A percentile compares a stretch with the other conserved stretches of the same genome.
Conservation (phyloP, 2,113 vertebrate species). For the Cyanoderma ruficeps region DNA sequence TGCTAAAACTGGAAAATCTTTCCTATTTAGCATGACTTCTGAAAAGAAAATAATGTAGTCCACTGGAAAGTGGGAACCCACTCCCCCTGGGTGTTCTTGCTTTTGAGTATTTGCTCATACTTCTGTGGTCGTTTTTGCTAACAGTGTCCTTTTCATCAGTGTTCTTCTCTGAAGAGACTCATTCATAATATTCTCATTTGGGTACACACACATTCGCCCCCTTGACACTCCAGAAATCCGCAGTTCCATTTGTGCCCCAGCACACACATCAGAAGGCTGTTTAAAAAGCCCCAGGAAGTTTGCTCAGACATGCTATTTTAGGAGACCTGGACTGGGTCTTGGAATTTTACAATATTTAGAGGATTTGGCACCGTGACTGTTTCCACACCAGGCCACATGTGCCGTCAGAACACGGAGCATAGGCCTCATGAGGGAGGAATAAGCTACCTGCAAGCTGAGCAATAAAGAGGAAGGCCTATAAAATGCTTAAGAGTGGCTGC, state of each 20-base stretch:
- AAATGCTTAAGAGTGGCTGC: not conserved
- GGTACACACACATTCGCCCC: constrained; percentile 1
- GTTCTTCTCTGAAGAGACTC: constrained; percentile 63
- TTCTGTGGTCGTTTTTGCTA: constrained; percentile 25
- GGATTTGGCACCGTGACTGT: constrained; percentile 19
- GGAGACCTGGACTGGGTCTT: constrained; percentile 52
- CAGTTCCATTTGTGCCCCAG: constrained; percentile 14
- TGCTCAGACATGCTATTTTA: constrained; percentile 71
- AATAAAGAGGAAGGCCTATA: not conserved
- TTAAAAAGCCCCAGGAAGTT: constrained; percentile 70
- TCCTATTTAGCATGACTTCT: constrained; percentile 14
- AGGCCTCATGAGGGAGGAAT: not conserved
- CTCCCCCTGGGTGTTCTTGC: constrained; percentile 56
- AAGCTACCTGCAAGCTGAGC: not conserved
- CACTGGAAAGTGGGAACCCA: constrained; percentile 32
- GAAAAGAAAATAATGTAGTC: constrained; percentile 46
- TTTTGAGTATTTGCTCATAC: constrained; percentile 21
- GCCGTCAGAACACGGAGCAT: rapidly evolving
- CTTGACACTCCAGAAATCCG: constrained; percentile 18
- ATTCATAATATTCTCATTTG: constrained; percentile 57
- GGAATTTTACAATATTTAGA: constrained; percentile 73
- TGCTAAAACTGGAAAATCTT: constrained; percentile 25
- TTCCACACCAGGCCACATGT: not conserved
- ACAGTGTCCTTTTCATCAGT: constrained; percentile 49
- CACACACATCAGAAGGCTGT: constrained; percentile 29